phyloP scores from a whole-genome alignment of 2,888 invertebrate genomes.

The Ptychoptera albimana region DNA sequence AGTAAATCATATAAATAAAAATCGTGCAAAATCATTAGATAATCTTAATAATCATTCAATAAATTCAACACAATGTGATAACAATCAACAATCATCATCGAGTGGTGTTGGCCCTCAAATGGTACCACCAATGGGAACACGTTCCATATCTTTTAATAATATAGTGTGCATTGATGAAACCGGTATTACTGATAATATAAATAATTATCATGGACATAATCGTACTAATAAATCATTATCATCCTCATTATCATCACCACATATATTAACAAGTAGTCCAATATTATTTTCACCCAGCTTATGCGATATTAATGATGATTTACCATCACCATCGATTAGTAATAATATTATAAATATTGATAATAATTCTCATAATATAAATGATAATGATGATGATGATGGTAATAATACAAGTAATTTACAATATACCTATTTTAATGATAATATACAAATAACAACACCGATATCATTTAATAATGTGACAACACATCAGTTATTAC shows the following conservation, averaged over 20 bases:
- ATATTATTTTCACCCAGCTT: conserved; percentile 17
- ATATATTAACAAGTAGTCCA: conserved; percentile 11
- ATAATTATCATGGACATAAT: no score
- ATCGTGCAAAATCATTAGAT: conserved; percentile 14
- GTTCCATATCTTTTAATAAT: conserved; percentile 16
- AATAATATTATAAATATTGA: neutral
- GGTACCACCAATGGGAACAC: conserved; percentile 9
- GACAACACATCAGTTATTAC: conserved; percentile 13
- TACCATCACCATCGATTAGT: conserved; percentile 11
- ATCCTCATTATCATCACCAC: no score
- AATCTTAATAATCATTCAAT: conserved; percentile 6
- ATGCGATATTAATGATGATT: conserved; percentile 16
- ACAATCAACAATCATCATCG: no score
- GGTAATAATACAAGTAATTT: neutral
- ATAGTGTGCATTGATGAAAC: conserved; percentile 10
- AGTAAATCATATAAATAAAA: neutral
- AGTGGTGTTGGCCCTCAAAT: neutral
- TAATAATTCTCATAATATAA: neutral
- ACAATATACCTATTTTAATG: neutral
- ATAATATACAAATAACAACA: neutral
- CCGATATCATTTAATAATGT: conserved; percentile 11
- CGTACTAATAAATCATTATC: no score
- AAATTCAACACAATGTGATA: no score
- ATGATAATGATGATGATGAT: neutral
- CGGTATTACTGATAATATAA: no score